A percentile compares a stretch with the other conserved stretches of the same genome.
Evolutionary conservation across 1,140 invertebrate genomes (phyloP).

Genomic region (Lasioglossum albipes): DNA sequence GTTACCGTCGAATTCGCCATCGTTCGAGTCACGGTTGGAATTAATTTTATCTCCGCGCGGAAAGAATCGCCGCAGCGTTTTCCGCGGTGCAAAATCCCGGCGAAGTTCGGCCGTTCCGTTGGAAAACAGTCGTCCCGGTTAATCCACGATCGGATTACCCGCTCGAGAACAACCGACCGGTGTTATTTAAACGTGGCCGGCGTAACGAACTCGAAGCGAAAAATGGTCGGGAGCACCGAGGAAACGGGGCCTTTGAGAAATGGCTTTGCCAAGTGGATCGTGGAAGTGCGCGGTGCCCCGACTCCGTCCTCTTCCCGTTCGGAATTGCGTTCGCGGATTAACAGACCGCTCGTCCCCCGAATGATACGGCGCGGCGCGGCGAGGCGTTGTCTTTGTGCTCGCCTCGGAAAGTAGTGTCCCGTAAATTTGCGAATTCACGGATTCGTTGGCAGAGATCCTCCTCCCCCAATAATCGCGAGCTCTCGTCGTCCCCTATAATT

Average conservation of each 20-base stretch:
- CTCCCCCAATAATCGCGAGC: no score
- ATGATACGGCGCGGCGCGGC: background rate
- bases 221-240: slow-evolving; percentile 27
- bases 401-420: no score
- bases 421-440: no score
- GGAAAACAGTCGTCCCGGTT: slow-evolving; percentile 11
- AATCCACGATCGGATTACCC: slow-evolving; percentile 37
- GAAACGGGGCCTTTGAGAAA: slow-evolving; percentile 19
- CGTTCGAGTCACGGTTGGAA: background rate
- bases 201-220: slow-evolving; percentile 37
- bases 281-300: background rate
- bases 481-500: no score
- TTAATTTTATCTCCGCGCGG: slow-evolving; percentile 18
- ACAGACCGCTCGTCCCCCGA: background rate
- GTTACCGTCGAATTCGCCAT: slow-evolving; percentile 11
- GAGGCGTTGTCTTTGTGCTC: background rate
- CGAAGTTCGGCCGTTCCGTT: background rate
- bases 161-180: slow-evolving; percentile 13
- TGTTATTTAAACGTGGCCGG: slow-evolving; percentile 32
- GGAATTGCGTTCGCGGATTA: slow-evolving; percentile 8
- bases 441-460: no score
- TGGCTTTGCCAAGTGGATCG: slow-evolving; percentile 24
- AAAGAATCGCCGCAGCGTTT: background rate
- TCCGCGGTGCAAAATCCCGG: background rate
- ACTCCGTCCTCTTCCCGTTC: background rate